phyloP scores from a whole-genome alignment of 2,113 vertebrate genomes.

The Pavo muticus region DNA sequence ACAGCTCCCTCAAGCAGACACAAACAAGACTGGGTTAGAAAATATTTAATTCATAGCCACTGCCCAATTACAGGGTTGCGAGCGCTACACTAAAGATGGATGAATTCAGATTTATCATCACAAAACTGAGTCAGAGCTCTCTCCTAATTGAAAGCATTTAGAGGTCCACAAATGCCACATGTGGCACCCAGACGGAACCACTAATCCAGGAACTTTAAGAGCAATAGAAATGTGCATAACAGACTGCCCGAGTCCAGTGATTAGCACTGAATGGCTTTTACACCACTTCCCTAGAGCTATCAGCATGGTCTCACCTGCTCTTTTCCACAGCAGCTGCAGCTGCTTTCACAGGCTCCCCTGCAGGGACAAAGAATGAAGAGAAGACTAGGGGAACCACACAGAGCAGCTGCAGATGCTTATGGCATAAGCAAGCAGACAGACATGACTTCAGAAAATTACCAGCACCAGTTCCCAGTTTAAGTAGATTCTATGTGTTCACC shows the following conservation, averaged over 20 bases:
- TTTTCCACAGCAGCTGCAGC: slow-evolving; percentile 46
- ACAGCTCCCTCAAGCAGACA: background rate
- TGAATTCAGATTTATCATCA: background rate
- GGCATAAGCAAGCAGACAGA: slow-evolving; percentile 20
- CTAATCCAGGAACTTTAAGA: background rate
- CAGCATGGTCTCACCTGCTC: slow-evolving; percentile 45
- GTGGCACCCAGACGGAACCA: background rate
- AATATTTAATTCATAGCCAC: background rate
- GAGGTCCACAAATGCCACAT: background rate
- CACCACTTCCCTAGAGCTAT: background rate
- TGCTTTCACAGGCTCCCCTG: slow-evolving; percentile 30
- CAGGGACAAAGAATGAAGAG: background rate
- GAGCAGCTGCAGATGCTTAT: slow-evolving; percentile 40
- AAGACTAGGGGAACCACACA: background rate
- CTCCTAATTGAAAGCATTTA: background rate
- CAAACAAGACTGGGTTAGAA: background rate
- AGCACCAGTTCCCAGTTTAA: background rate
- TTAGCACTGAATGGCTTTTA: background rate
- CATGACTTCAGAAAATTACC: background rate
- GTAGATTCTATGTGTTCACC: background rate
- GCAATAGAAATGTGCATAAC: background rate
- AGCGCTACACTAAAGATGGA: background rate
- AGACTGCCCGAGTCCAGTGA: background rate
- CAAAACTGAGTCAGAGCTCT: background rate
- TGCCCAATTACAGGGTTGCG: background rate